Conservation (phyloP, 2,797 vertebrate genomes). For the Pyrocephalus nanus region DNA sequence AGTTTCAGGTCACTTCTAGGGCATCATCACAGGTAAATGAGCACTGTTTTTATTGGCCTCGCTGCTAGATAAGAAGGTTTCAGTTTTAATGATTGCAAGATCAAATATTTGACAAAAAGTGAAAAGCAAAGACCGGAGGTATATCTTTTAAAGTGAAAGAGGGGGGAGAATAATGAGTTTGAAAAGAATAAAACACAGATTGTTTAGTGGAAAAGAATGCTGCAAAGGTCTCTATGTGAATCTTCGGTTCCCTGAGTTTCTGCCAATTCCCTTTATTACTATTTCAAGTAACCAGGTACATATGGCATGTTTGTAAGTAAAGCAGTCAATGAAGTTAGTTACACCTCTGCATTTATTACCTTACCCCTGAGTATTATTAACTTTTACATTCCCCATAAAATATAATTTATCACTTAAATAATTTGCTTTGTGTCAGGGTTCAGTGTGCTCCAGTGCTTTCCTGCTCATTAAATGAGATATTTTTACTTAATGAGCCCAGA, state of each 20-base stretch:
- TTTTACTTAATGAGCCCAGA: slow-evolving; percentile 83
- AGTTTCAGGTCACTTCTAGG: slow-evolving; percentile 63
- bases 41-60: slow-evolving; percentile 56
- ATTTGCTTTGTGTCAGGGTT: slow-evolving; percentile 84
- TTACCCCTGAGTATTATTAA: slow-evolving; percentile 80
- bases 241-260: background rate
- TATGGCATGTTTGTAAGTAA: slow-evolving; percentile 78
- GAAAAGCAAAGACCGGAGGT: slow-evolving; percentile 65
- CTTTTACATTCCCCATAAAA: slow-evolving; percentile 86
- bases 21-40: slow-evolving; percentile 27
- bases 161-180: slow-evolving; percentile 18
- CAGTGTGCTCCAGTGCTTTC: slow-evolving; percentile 80
- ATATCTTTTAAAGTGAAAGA: background rate
- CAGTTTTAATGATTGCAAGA: slow-evolving; percentile 52
- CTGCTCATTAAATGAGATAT: slow-evolving; percentile 84
- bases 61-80: slow-evolving; percentile 63
- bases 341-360: slow-evolving; percentile 82
- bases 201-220: background rate
- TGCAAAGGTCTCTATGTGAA: background rate
- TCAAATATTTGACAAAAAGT: slow-evolving; percentile 71
- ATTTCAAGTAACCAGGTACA: slow-evolving; percentile 72
- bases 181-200: background rate
- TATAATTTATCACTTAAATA: slow-evolving; percentile 84
- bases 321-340: slow-evolving; percentile 73
- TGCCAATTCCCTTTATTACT: slow-evolving; percentile 53